Conservation (phyloP, 2,888 invertebrate species). For the Tuta absoluta region DNA sequence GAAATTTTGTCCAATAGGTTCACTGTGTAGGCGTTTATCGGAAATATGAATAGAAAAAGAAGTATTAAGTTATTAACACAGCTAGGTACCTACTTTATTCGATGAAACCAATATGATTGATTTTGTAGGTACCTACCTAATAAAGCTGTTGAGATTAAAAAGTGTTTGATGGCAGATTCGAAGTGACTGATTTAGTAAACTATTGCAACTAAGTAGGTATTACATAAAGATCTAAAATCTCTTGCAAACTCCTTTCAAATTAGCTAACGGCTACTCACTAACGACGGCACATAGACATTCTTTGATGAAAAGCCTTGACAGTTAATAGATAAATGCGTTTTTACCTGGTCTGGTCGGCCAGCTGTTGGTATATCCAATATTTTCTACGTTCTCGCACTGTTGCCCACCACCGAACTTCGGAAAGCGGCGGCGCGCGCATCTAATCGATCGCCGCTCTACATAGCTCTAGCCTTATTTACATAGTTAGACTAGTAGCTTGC, state of each 20-base stretch:
- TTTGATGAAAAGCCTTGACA: background rate
- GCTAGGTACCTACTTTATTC: too few species aligned
- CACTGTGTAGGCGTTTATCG: background rate
- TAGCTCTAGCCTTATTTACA: conserved; percentile 49
- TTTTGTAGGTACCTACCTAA: too few species aligned
- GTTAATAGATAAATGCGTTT: conserved; percentile 26
- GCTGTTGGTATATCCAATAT: conserved; percentile 57
- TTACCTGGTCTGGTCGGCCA: conserved; percentile 45
- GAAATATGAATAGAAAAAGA: background rate
- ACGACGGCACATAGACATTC: background rate
- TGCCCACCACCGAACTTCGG: conserved; percentile 21
- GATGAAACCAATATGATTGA: too few species aligned
- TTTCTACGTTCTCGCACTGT: background rate
- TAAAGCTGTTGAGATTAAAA: too few species aligned
- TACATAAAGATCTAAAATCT: too few species aligned
- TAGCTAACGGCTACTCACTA: background rate
- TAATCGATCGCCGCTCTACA: conserved; percentile 57
- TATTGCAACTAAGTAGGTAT: too few species aligned
- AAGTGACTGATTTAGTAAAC: too few species aligned
- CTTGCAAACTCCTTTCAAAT: too few species aligned
- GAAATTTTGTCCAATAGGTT: background rate
- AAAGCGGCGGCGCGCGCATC: conserved; percentile 66
- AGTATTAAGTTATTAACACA: background rate
- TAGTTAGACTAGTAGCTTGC: conserved; percentile 38
- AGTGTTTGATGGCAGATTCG: too few species aligned